Conservation (phyloP, 2,113 vertebrate species). For the Danio rerio region GRCz12tu NC_133180.1:44375001-44375500, state of each 20-base stretch:
- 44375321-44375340: neutral
- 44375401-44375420: neutral
- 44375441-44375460: neutral
- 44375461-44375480: conserved; percentile 6
- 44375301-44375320: neutral
- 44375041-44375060: neutral
- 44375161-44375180: neutral
- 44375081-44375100: neutral
- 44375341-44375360: conserved; percentile 12
- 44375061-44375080: neutral
- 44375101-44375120: neutral
- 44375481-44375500: conserved; percentile 19
- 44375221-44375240: neutral
- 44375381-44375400: neutral
- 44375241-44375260: conserved; percentile 22
- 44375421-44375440: conserved; percentile 2
- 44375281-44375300: neutral
- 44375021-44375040: no score
- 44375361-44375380: neutral
- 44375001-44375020: no score
- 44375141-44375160: neutral
- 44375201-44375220: conserved; percentile 1
- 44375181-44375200: conserved; percentile 10
- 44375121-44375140: conserved; percentile 18
- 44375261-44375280: neutral